Evolutionary conservation across 2,797 vertebrate genomes (phyloP).

Genomic region (Diplodus puntazzo): DNA sequence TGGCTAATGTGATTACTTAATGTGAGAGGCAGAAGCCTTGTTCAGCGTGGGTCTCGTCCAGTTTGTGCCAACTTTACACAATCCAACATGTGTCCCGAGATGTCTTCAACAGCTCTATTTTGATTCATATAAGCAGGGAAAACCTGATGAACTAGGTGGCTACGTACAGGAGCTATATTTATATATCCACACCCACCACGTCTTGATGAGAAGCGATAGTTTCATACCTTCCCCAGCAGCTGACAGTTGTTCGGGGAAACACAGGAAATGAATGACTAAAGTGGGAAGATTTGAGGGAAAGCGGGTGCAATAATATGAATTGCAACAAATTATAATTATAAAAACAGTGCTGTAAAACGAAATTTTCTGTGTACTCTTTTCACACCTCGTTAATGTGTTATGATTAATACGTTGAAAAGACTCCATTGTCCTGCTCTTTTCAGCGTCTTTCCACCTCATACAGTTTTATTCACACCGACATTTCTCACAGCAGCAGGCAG

Average conservation of each 20-base stretch:
- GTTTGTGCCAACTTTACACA: too few relatives aligned
- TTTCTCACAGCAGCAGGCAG: slow-evolving; percentile 11
- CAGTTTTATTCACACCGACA: not conserved
- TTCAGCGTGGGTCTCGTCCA: too few relatives aligned
- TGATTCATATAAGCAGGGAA: slow-evolving; percentile 15
- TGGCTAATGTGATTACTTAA: too few relatives aligned
- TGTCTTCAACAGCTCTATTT: not conserved
- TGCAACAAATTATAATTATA: not conserved
- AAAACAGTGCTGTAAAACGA: not conserved
- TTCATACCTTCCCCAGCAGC: slow-evolving; percentile 33
- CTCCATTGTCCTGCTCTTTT: not conserved
- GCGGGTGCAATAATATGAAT: not conserved
- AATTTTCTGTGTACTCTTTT: not conserved
- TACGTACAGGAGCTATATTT: slow-evolving; percentile 19
- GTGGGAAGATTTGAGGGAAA: not conserved
- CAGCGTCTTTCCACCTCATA: not conserved
- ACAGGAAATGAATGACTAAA: slow-evolving; percentile 6
- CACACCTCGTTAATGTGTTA: not conserved
- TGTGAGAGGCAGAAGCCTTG: too few relatives aligned
- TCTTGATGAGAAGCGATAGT: slow-evolving; percentile 14
- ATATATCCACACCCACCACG: slow-evolving; percentile 27
- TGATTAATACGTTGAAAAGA: not conserved
- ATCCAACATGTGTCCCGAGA: not conserved
- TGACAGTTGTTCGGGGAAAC: slow-evolving; percentile 20
- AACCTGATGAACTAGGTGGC: slow-evolving; percentile 36